Evolutionary conservation across 2,113 vertebrate genomes (phyloP), one percentile per base, ranked within the genome.

Genomic region (Desmodus rotundus): DNA sequence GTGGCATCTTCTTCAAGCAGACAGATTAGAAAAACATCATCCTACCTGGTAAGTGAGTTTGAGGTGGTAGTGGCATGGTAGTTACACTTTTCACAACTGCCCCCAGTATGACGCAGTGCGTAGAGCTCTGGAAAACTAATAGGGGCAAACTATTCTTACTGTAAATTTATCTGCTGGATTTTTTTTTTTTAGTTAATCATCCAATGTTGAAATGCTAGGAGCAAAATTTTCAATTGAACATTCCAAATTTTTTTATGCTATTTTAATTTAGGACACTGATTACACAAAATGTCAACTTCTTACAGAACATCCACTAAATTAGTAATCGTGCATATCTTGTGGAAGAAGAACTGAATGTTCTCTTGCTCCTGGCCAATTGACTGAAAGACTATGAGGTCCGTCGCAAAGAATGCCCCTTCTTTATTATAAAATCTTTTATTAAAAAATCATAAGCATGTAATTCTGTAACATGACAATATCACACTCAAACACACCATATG

Each of bases 191-290:
- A 3, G 13, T 91, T 90, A 52, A n/a, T 78, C 24, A 80, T 65
- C 5, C 5, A 85, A 11, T 13, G 19, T 24, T 83, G 19, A 82
- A 43, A 38, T 38, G 22, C 12, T 16, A 70, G 61, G 19, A 70
- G 6, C 19, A 90, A 90, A 84, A 87, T 45, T 31, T 78, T 3
- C 45, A 96, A 61, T 5, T 58, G 28, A 38, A 70, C 3, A 68
- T 7, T 36, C 3, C 54, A 16, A 16, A 2, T 5, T 26, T 90
- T 89, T 73, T 41, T 20, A 81, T 38, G 74, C 65, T 70, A 47
- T 73, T 95, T 16, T 67, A 86, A 94, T 74, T 85, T 36, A 28
- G 28, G 74, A 63, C 3, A 78, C 47, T 91, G n/a, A 61, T 93
- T 54, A 54, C 22, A 26, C 41, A 38, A 73, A 93, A 38, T 68